These are phyloP conservation scores for Oxyteleia sp. DNA, from an alignment of 2,888 invertebrate species.

Conservation along the genomic window DNA sequence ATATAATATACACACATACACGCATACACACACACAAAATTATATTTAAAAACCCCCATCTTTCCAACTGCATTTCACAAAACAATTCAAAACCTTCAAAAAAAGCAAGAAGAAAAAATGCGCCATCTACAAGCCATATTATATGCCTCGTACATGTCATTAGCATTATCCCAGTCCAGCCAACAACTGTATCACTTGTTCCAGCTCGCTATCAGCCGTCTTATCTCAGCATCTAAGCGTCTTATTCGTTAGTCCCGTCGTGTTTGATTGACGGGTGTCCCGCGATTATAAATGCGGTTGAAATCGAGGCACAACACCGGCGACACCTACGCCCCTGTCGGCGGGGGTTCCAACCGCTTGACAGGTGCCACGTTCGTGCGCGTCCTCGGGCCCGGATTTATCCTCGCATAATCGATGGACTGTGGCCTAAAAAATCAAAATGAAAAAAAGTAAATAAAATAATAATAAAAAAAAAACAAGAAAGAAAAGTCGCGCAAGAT, in stretches of 20 bases:
- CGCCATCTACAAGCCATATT: no score
- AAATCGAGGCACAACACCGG: constrained; percentile 10
- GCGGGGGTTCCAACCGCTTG: constrained; percentile 59
- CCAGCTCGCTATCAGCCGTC: no score
- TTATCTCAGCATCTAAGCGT: no score
- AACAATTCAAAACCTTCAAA: no score
- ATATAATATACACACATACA: no score
- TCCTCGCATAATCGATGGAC: constrained; percentile 62
- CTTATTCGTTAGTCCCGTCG: not conserved
- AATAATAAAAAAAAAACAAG: not conserved
- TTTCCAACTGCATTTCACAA: no score
- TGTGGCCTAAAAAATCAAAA: not conserved
- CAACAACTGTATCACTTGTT: no score
- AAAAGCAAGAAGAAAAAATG: no score
- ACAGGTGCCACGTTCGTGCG: constrained; percentile 44
- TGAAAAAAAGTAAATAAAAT: not conserved
- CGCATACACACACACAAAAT: no score
- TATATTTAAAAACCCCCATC: no score
- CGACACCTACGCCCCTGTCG: constrained; percentile 65
- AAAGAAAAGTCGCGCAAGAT: not conserved
- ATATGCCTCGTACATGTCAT: no score
- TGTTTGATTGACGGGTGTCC: constrained; percentile 50
- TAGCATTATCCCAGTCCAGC: no score
- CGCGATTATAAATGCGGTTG: constrained; percentile 50
- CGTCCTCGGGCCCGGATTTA: constrained; percentile 38